Percentiles rank a stretch among this genome's conserved stretches.
These are phyloP conservation scores for Epinotia brunnichana DNA, from an alignment of 2,888 invertebrate genomes.

Conservation along the genomic window DNA sequence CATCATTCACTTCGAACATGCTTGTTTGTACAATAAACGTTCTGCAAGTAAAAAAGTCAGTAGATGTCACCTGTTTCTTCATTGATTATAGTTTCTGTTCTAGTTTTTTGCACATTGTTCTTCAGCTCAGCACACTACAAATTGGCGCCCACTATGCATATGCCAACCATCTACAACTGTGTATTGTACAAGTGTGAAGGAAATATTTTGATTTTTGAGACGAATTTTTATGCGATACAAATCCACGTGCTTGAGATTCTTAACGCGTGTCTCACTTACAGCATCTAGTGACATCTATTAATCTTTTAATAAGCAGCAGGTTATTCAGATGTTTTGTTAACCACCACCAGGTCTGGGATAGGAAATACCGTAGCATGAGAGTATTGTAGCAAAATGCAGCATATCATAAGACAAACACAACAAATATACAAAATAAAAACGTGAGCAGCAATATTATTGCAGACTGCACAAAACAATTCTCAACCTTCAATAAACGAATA, in stretches of 20 bases:
- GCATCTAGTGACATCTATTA: conserved; percentile 12
- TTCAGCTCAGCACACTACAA: neutral
- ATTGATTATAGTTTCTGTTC: too few relatives aligned
- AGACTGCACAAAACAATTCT: neutral
- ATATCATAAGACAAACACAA: neutral
- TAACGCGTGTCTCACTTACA: neutral
- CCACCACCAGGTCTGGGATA: conserved; percentile 24
- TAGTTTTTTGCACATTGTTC: neutral
- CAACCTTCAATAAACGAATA: neutral
- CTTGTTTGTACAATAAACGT: conserved; percentile 7
- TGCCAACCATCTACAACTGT: neutral
- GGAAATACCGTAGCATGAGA: conserved; percentile 23
- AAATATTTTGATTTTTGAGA: too few relatives aligned
- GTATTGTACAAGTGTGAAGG: neutral
- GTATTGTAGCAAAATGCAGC: conserved; percentile 4
- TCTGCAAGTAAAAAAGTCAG: conserved; percentile 10
- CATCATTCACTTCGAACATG: conserved; percentile 16
- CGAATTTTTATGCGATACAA: neutral
- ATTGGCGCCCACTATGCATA: neutral
- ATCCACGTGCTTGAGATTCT: neutral
- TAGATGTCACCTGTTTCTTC: conserved; percentile 12
- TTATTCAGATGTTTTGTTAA: conserved; percentile 8
- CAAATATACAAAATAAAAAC: neutral
- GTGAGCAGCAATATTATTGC: neutral
- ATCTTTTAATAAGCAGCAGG: conserved; percentile 18